These are phyloP conservation scores for Cyanoramphus novaezelandiae DNA, from an alignment of 2,113 vertebrate genomes.

Conservation along the genomic window DNA sequence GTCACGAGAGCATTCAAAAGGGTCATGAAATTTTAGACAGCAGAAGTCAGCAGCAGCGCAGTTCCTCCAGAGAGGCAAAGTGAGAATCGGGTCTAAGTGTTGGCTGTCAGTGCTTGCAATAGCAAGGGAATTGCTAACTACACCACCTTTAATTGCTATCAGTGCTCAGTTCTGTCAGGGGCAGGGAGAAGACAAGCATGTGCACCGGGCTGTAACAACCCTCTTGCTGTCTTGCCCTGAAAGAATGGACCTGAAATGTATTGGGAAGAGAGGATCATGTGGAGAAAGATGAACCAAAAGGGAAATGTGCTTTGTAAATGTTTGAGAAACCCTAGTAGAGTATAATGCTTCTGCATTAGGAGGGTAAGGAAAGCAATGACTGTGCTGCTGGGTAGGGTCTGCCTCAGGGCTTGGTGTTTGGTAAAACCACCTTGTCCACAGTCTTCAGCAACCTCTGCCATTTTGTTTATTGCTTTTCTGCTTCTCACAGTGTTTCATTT, in stretches of 20 bases:
- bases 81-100: not conserved
- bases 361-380: not conserved
- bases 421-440: not conserved
- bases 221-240: not conserved
- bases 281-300: not conserved
- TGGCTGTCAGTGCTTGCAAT: not conserved
- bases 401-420: not conserved
- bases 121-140: not conserved
- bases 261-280: rapidly evolving
- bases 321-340: not conserved
- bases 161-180: not conserved
- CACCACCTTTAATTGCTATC: not conserved
- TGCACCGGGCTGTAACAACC: not conserved
- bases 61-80: not conserved
- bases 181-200: not conserved
- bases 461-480: constrained; percentile 39
- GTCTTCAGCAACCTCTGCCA: constrained; percentile 19
- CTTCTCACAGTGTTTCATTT: constrained; percentile 37
- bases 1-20: not conserved
- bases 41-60: constrained; percentile 9
- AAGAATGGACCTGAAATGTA: not conserved
- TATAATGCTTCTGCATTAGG: not conserved
- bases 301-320: not conserved
- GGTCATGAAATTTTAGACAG: constrained; percentile 23
- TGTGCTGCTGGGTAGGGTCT: not conserved